Evolutionary conservation across 64 coral and sea anemone species (phyloP).

Genomic region (Stylophora pistillata): DNA sequence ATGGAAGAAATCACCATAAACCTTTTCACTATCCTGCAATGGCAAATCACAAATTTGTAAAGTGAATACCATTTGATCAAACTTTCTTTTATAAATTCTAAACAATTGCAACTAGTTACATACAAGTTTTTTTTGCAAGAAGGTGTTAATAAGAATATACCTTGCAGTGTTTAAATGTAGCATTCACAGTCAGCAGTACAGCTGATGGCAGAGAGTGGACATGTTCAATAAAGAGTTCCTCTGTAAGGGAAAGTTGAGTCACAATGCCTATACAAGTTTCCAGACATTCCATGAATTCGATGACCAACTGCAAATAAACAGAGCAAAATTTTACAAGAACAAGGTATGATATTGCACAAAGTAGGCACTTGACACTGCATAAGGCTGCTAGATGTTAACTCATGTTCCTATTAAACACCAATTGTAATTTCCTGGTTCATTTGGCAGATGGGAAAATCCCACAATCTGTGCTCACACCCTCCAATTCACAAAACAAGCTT

Average conservation of each 20-base stretch:
- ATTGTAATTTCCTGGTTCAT: no score
- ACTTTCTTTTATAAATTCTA: not conserved
- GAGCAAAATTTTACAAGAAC: not conserved
- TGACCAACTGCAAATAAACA: not conserved
- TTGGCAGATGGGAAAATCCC: no score
- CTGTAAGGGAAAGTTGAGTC: constrained; percentile 10
- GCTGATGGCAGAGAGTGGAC: constrained; percentile 46
- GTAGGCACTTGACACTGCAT: no score
- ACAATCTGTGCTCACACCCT: no score
- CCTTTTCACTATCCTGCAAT: constrained; percentile 49
- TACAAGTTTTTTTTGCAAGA: no score
- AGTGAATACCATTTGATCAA: not conserved
- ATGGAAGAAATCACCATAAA: constrained; percentile 51
- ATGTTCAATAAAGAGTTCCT: constrained; percentile 39
- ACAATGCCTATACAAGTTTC: constrained; percentile 39
- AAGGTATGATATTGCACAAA: no score
- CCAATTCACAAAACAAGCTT: no score
- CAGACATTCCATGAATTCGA: constrained; percentile 51
- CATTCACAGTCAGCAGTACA: constrained; percentile 22
- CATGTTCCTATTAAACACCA: no score
- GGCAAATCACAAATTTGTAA: not conserved
- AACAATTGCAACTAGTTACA: no score
- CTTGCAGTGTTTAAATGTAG: constrained; percentile 61
- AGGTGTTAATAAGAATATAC: not conserved
- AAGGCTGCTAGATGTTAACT: no score